Conservation (phyloP, 2,797 vertebrate species). For the Chelon labrosus region DNA sequence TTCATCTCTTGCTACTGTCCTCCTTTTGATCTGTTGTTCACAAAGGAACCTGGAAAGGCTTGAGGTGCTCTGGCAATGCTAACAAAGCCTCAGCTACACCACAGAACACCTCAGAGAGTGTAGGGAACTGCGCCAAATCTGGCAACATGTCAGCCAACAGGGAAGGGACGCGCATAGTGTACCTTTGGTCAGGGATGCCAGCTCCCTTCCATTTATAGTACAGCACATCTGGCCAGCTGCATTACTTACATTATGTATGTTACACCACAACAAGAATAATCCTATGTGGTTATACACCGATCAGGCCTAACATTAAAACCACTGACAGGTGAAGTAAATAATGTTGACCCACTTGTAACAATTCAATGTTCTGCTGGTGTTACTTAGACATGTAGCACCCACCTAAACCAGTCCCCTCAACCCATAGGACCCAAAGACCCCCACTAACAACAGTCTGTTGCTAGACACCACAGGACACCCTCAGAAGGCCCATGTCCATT, state of each 20-base stretch:
- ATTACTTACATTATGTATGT: slow-evolving; percentile 1
- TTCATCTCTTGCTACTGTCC: slow-evolving; percentile 49
- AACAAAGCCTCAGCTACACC: slow-evolving; percentile 60
- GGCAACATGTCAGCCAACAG: slow-evolving; percentile 55
- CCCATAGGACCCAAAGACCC: too few relatives aligned
- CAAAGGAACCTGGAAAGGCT: slow-evolving; percentile 78
- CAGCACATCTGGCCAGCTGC: slow-evolving; percentile 19
- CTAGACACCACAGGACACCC: too few relatives aligned
- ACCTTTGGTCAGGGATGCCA: slow-evolving; percentile 39
- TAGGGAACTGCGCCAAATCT: slow-evolving; percentile 52
- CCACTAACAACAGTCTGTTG: too few relatives aligned
- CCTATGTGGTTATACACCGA: neutral
- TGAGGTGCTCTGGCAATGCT: slow-evolving; percentile 69
- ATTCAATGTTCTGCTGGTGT: too few relatives aligned
- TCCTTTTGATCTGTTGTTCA: slow-evolving; percentile 77
- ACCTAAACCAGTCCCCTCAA: too few relatives aligned
- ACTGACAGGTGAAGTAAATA: too few relatives aligned
- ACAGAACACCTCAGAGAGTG: slow-evolving; percentile 48
- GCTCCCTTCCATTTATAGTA: slow-evolving; percentile 47
- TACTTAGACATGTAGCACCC: too few relatives aligned
- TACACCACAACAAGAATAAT: slow-evolving; percentile 4
- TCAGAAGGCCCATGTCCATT: too few relatives aligned
- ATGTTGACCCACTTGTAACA: too few relatives aligned
- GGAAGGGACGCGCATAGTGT: slow-evolving; percentile 36
- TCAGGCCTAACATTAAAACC: too few relatives aligned